Evolutionary conservation across 35 echinoderm and acorn worm genomes (phyloP).

Genomic region (Hemicentrotus pulcherrimus): DNA sequence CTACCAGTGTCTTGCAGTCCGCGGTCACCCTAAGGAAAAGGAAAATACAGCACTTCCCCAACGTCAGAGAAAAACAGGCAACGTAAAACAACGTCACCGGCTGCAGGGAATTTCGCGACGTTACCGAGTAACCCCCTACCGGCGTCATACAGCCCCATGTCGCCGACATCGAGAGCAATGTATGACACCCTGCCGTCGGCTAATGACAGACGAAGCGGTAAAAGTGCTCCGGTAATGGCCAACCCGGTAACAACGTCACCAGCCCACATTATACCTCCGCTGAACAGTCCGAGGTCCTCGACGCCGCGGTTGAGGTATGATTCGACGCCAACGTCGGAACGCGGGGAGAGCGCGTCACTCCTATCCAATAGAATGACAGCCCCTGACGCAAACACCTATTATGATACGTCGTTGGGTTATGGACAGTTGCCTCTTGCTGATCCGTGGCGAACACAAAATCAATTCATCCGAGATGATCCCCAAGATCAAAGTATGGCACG

Average conservation of each 20-base stretch:
- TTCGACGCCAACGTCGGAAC: background rate
- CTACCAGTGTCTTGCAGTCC: background rate
- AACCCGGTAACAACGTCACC: background rate
- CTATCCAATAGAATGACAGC: background rate
- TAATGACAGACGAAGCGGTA: background rate
- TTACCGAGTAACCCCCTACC: background rate
- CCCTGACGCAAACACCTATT: background rate
- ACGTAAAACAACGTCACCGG: background rate
- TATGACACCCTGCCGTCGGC: conserved; percentile 2
- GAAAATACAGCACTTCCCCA: background rate
- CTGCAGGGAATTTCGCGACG: background rate
- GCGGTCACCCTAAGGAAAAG: background rate
- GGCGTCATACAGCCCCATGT: background rate
- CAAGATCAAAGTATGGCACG: conserved; percentile 12
- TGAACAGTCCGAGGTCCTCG: background rate
- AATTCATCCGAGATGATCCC: conserved; percentile 10
- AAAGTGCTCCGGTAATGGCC: background rate
- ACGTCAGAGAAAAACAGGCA: background rate
- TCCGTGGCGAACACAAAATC: conserved; percentile 2
- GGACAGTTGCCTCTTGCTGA: background rate
- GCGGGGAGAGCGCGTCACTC: conserved; percentile 5
- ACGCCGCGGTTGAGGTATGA: background rate
- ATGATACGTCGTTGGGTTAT: conserved; percentile 34
- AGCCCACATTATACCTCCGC: background rate
- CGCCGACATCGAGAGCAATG: background rate